These are phyloP conservation scores for Galemys pyrenaicus DNA, from an alignment of 2,113 vertebrate species.

Conservation along the genomic window DNA sequence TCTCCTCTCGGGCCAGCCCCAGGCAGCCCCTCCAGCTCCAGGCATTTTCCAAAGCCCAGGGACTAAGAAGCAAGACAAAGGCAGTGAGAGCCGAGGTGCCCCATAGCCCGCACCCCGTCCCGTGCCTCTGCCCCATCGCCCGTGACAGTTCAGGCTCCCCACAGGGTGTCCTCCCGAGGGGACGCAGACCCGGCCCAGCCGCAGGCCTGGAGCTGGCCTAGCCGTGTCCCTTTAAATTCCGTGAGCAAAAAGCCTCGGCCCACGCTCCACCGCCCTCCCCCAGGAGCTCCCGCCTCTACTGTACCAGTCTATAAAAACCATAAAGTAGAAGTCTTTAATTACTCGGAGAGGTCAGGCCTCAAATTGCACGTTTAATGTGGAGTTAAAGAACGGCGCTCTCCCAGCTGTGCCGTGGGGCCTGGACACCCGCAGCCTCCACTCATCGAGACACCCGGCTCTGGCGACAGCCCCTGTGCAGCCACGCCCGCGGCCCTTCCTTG, in stretches of 20 bases:
- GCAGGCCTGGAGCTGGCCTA: accelerated
- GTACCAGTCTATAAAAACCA: slow-evolving; percentile 59
- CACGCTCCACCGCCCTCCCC: neutral
- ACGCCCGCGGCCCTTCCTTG: too few relatives aligned
- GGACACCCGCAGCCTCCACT: slow-evolving; percentile 77
- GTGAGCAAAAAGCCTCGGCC: neutral
- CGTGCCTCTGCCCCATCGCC: too few relatives aligned
- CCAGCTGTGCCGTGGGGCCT: slow-evolving; percentile 71
- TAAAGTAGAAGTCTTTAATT: slow-evolving; percentile 79
- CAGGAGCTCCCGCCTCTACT: slow-evolving; percentile 17
- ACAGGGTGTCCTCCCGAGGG: too few relatives aligned
- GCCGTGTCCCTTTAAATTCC: neutral
- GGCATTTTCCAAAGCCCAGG: accelerated
- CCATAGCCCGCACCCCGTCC: too few relatives aligned
- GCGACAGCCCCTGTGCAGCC: too few relatives aligned
- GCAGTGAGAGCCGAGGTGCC: too few relatives aligned
- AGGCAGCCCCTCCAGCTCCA: accelerated
- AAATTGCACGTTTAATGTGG: slow-evolving; percentile 79
- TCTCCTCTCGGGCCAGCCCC: accelerated
- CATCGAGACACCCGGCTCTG: neutral
- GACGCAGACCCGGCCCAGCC: neutral
- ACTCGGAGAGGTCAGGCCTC: slow-evolving; percentile 81
- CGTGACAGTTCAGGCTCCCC: too few relatives aligned
- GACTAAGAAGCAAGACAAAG: too few relatives aligned
- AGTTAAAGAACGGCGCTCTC: slow-evolving; percentile 77